phyloP scores from a whole-genome alignment of 37 sponge, comb jelly and placozoan species.

The Hormiphora californensis region DNA sequence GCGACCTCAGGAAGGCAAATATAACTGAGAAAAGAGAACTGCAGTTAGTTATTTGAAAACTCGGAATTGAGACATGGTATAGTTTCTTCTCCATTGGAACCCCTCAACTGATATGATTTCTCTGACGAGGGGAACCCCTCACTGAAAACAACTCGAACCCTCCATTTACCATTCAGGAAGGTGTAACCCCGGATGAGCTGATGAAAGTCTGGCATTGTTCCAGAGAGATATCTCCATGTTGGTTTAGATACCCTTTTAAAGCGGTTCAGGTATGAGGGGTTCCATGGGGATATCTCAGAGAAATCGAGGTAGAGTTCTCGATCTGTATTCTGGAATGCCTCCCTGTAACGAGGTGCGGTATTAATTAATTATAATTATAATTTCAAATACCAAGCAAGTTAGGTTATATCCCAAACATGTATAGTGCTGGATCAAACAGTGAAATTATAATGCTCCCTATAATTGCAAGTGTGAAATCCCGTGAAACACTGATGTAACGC shows the following conservation, averaged over 20 bases:
- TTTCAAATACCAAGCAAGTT: no score
- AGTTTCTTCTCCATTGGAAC: no score
- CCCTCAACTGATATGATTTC: no score
- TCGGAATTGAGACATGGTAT: no score
- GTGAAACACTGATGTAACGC: no score
- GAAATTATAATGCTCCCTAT: no score
- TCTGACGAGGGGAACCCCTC: no score
- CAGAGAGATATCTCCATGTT: conserved; percentile 10
- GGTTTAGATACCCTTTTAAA: neutral
- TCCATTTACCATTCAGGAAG: neutral
- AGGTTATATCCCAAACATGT: no score
- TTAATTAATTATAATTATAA: no score
- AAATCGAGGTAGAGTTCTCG: neutral
- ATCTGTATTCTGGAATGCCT: neutral
- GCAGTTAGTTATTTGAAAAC: no score
- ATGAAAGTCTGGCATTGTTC: conserved; percentile 20
- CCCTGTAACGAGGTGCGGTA: neutral
- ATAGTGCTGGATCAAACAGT: no score
- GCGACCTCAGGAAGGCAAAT: neutral
- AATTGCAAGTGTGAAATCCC: no score
- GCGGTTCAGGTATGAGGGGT: neutral
- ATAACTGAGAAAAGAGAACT: neutral
- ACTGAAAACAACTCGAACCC: neutral
- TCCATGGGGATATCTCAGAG: neutral
- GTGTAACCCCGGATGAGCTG: neutral